phyloP scores from a whole-genome alignment of 1,140 invertebrate species.

The Drosophila kurseongensis region DNA sequence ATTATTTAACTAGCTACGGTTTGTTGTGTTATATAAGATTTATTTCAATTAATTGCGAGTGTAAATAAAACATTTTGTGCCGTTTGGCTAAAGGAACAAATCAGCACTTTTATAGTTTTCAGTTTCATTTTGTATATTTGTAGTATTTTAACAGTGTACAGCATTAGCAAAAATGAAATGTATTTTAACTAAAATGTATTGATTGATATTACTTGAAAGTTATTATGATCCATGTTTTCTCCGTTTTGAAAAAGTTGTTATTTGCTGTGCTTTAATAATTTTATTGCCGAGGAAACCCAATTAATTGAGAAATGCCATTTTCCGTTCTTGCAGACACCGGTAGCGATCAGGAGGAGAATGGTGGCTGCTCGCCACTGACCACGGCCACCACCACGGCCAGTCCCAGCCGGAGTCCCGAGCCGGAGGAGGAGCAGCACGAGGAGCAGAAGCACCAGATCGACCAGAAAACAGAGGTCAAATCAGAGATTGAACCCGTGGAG shows the following conservation, averaged over 20 bases:
- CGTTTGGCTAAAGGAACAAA: too few relatives aligned
- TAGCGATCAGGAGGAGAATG: slow-evolving; percentile 83
- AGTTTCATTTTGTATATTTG: too few relatives aligned
- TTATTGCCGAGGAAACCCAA: background rate
- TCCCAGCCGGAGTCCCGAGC: slow-evolving; percentile 64
- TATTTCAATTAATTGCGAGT: too few relatives aligned
- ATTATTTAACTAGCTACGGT: too few relatives aligned
- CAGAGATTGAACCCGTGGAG: slow-evolving; percentile 85
- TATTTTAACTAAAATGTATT: too few relatives aligned
- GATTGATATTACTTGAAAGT: too few relatives aligned
- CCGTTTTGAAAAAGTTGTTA: background rate
- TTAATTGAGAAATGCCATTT: background rate
- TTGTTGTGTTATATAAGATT: too few relatives aligned
- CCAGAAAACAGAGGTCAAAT: slow-evolving; percentile 64
- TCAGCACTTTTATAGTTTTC: too few relatives aligned
- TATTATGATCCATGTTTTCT: background rate
- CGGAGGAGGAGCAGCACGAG: slow-evolving; percentile 25
- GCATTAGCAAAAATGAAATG: too few relatives aligned
- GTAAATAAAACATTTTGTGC: too few relatives aligned
- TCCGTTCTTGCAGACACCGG: slow-evolving; percentile 51
- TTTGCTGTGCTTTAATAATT: background rate
- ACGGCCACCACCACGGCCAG: slow-evolving; percentile 67
- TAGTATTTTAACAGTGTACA: too few relatives aligned
- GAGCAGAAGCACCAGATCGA: slow-evolving; percentile 72
- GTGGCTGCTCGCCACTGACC: slow-evolving; percentile 72